A percentile compares a stretch with the other conserved stretches of the same genome.
Conservation (phyloP, 92 coral and sea anemone genomes). For the Phymanthus crucifer region DNA sequence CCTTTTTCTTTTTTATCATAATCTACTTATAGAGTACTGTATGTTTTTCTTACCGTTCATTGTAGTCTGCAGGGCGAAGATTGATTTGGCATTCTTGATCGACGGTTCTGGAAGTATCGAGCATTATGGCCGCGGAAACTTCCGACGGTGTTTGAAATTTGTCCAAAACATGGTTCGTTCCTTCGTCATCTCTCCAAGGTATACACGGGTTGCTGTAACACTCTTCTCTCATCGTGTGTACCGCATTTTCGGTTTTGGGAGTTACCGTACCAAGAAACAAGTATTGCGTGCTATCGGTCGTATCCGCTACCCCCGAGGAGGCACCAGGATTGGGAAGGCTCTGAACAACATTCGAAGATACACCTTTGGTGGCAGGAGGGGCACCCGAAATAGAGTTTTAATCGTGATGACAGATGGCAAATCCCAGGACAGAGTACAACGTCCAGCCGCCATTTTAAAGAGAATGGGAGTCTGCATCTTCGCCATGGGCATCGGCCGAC, state of each 20-base stretch:
- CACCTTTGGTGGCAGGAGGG: slow-evolving; percentile 54
- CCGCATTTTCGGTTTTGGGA: slow-evolving; percentile 54
- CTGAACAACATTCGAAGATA: slow-evolving; percentile 47
- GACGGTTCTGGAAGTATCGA: slow-evolving; percentile 90
- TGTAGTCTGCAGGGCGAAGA: slow-evolving; percentile 39
- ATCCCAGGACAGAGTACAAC: slow-evolving; percentile 38
- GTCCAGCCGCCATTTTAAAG: slow-evolving; percentile 40
- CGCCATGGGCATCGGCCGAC: slow-evolving; percentile 42
- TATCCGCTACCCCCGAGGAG: slow-evolving; percentile 79
- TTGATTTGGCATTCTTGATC: slow-evolving; percentile 65
- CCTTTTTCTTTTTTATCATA: not conserved
- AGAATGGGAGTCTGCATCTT: slow-evolving; percentile 35
- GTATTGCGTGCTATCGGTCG: slow-evolving; percentile 61
- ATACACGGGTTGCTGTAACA: slow-evolving; percentile 61
- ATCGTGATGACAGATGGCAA: slow-evolving; percentile 57
- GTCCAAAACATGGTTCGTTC: slow-evolving; percentile 59
- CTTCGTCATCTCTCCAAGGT: slow-evolving; percentile 59
- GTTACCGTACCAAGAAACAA: slow-evolving; percentile 29
- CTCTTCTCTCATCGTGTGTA: slow-evolving; percentile 58
- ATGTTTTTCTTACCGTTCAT: not conserved
- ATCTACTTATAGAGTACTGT: not conserved
- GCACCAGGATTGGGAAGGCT: slow-evolving; percentile 76
- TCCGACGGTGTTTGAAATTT: slow-evolving; percentile 71
- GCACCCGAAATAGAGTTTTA: slow-evolving; percentile 18
- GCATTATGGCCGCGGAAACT: slow-evolving; percentile 55